Evolutionary conservation across 2,797 vertebrate species (phyloP), one percentile per base, ranked within the genome.

Genomic region (Champsocephalus gunnari): DNA sequence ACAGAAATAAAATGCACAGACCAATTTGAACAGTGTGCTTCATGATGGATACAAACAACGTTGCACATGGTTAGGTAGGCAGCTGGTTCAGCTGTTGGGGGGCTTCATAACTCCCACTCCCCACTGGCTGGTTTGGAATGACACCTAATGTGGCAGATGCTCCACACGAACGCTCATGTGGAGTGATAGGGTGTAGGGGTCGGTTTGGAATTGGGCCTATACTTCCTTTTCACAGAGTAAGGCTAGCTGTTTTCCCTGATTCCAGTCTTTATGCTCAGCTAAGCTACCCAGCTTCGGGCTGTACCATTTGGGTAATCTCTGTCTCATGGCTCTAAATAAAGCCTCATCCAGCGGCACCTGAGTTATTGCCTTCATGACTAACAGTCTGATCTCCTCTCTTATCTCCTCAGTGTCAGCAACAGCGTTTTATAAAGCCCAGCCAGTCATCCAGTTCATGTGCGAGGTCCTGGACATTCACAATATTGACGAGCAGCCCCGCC

Each of bases 401-500:
- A 2, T 59, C 0, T 9, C 77, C 84, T 21, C 89, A 99, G 98
- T 99, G 92, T 99, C 98, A 77, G 98, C 98, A 92, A 99, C 98
- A 66, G 98, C 98, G 68, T 99, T 99, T 87, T 99, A 99, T 89
- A 99, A 99, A 96, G 98, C 98, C 92, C 98, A 99, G 95, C 97
- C 96, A 5, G 97, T 99, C 87, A 99, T 99, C 89, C 98, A 98
- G 93, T 99, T 99, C 90, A 99, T 99, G 98, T 99, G 98, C 91
- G 98, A 99, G 94, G 97, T 99, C 87, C 96, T 99, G 91, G 98
- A 99, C 94, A 99, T 99, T 89, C 98, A 99, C 94, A 99, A 99
- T 93, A 99, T 99, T 65, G 98, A 99, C 74, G 98, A 99, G 89
- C 98, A 99, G 90, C 98, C 98, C 3, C 96, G 97, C 73, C 97